phyloP scores from a whole-genome alignment of 2,797 vertebrate genomes.

The Tapera naevia region DNA sequence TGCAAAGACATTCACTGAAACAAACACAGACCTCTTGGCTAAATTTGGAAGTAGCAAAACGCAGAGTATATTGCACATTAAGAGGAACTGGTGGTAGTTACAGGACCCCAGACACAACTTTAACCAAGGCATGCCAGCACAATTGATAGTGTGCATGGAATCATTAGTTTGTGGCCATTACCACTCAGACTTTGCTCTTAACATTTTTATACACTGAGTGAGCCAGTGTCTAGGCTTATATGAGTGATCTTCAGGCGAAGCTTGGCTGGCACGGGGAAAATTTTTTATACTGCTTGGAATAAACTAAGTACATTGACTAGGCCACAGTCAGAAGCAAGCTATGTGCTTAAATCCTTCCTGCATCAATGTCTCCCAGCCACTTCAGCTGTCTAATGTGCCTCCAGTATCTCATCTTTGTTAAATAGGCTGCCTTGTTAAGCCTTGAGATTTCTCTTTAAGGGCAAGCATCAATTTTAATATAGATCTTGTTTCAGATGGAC shows the following conservation, averaged over 20 bases:
- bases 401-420: background rate
- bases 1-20: constrained; percentile 22
- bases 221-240: background rate
- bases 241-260: background rate
- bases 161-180: background rate
- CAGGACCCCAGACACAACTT: background rate
- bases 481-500: background rate
- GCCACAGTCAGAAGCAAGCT: background rate
- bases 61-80: background rate
- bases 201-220: background rate
- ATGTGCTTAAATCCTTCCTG: background rate
- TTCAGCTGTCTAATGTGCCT: background rate
- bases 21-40: background rate
- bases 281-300: background rate
- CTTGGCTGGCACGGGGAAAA: background rate
- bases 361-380: background rate
- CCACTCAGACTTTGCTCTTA: background rate
- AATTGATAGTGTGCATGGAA: fast-evolving
- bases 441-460: background rate
- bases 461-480: background rate
- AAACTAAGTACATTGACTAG: background rate
- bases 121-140: background rate
- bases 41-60: background rate
- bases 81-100: background rate
- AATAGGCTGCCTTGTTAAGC: background rate